These are phyloP conservation scores for Gymnocephalus cernua DNA, from an alignment of 2,113 vertebrate genomes.

Conservation along the genomic window DNA sequence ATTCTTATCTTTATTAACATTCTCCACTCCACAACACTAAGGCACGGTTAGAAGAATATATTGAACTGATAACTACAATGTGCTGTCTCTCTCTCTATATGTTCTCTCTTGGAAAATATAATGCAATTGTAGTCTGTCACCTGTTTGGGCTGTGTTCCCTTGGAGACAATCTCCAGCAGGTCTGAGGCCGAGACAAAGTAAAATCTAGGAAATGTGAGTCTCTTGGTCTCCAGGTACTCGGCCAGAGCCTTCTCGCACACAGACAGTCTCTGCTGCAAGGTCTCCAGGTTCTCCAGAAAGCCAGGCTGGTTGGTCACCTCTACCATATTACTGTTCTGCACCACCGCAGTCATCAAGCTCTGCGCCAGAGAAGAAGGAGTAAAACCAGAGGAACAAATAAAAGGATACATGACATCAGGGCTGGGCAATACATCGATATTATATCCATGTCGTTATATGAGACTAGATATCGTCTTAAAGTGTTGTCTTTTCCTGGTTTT, in stretches of 20 bases:
- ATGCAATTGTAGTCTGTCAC: conserved; percentile 46
- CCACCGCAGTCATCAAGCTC: conserved; percentile 79
- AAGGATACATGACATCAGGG: not conserved
- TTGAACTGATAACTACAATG: not conserved
- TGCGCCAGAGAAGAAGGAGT: conserved; percentile 33
- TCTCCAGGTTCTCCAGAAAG: conserved; percentile 83
- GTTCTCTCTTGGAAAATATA: conserved; percentile 1
- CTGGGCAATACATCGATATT: no score
- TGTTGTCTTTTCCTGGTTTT: no score
- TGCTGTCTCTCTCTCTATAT: not conserved
- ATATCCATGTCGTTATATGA: no score
- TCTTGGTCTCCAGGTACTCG: conserved; percentile 83
- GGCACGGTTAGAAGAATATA: not conserved
- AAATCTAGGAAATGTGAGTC: conserved; percentile 82
- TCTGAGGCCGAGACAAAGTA: conserved; percentile 83
- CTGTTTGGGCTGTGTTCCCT: conserved; percentile 84
- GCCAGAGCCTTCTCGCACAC: conserved; percentile 85
- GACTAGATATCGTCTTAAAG: no score
- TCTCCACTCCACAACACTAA: not conserved
- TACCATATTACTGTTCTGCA: conserved; percentile 82
- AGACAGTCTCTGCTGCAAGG: conserved; percentile 83
- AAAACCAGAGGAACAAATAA: not conserved
- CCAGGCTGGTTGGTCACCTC: conserved; percentile 82
- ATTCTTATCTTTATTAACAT: conserved; percentile 24
- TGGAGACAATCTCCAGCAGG: conserved; percentile 86